Conservation (phyloP, 2,113 vertebrate species). For the Steatornis caripensis region DNA sequence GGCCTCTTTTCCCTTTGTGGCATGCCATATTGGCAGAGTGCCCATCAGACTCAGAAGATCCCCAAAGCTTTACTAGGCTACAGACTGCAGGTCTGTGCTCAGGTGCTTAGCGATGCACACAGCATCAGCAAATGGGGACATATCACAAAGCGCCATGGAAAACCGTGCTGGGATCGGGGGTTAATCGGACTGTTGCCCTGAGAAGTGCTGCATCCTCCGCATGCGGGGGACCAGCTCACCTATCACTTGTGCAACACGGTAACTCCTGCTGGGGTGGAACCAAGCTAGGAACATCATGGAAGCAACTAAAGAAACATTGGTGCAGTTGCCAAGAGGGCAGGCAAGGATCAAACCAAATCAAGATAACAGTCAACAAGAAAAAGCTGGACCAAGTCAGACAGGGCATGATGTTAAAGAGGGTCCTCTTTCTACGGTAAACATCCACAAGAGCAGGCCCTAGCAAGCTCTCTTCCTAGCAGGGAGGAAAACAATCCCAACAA, state of each 20-base stretch:
- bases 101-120: accelerated
- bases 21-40: not conserved
- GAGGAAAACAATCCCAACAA: not conserved
- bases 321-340: not conserved
- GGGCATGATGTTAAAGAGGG: not conserved
- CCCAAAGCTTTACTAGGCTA: not conserved
- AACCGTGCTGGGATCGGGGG: accelerated
- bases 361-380: not conserved
- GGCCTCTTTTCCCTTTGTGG: not conserved
- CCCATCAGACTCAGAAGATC: not conserved
- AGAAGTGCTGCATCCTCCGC: not conserved
- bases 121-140: not conserved
- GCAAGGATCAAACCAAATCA: not conserved
- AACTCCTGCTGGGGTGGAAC: not conserved
- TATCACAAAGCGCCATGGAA: not conserved
- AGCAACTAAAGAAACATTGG: not conserved
- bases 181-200: not conserved
- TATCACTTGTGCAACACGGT: accelerated
- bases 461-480: not conserved
- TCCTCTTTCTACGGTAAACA: not conserved
- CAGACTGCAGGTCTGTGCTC: not conserved
- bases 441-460: not conserved
- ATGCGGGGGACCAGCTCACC: not conserved
- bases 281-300: not conserved
- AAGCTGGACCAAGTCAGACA: not conserved